A percentile compares a stretch with the other conserved stretches of the same genome.
These are phyloP conservation scores for Pantherophis alleghaniensis DNA, from an alignment of 2,797 vertebrate genomes.

Conservation along the genomic window DNA sequence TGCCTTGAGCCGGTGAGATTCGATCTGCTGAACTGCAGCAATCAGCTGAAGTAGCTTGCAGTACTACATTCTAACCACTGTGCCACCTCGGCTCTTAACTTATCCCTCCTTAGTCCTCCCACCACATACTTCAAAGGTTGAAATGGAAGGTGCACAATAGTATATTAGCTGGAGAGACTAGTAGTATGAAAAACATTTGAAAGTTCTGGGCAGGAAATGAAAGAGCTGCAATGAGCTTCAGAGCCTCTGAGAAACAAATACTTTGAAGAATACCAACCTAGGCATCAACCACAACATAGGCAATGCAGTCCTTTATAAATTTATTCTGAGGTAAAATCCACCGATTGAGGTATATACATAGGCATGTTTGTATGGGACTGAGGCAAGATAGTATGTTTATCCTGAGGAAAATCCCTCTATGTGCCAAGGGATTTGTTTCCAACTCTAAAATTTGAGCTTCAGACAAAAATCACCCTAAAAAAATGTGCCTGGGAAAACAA, in stretches of 20 bases:
- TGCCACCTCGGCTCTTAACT: neutral
- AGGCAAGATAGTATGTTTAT: neutral
- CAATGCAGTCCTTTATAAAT: neutral
- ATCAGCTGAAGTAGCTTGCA: no score
- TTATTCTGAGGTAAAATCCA: neutral
- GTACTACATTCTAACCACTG: no score
- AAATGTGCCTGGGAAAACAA: neutral
- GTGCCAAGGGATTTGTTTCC: neutral
- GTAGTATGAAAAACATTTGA: neutral
- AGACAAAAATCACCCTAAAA: neutral
- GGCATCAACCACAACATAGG: neutral
- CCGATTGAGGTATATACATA: neutral
- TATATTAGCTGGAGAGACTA: neutral
- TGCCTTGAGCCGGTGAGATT: no score
- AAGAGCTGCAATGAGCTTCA: neutral
- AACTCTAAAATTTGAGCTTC: neutral
- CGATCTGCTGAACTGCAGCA: no score
- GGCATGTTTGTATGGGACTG: neutral
- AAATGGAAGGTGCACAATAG: neutral
- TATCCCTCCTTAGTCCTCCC: neutral
- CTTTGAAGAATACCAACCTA: neutral
- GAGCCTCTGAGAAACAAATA: neutral
- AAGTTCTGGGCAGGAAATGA: neutral
- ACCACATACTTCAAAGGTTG: neutral
- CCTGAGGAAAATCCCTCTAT: neutral